Conservation (phyloP, 2,113 vertebrate genomes). For the Pipa parva region DNA sequence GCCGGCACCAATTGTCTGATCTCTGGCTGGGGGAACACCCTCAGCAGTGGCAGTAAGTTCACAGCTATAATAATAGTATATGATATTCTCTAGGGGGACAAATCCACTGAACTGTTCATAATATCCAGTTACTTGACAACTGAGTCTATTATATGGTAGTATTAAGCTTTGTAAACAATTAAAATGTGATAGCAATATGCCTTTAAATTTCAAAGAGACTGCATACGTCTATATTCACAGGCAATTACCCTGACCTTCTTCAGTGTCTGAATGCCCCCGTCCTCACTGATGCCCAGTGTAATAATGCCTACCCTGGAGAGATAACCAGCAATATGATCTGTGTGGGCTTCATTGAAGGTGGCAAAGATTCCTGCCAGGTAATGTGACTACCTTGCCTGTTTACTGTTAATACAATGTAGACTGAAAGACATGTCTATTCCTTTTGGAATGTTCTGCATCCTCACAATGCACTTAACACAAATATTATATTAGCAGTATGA, state of each 20-base stretch:
- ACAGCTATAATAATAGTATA: not conserved
- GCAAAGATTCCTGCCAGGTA: constrained; percentile 80
- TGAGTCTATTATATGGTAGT: not conserved
- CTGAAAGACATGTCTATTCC: not conserved
- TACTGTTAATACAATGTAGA: too few relatives aligned
- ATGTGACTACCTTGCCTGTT: not conserved
- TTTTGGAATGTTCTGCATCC: not conserved
- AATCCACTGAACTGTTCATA: too few relatives aligned
- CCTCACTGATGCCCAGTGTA: constrained; percentile 64
- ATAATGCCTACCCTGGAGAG: constrained; percentile 63
- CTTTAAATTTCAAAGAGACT: too few relatives aligned
- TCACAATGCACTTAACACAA: too few relatives aligned
- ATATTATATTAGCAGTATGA: not conserved
- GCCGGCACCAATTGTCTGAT: constrained; percentile 59
- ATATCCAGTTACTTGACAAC: not conserved
- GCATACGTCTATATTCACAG: too few relatives aligned
- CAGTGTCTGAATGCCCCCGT: constrained; percentile 68
- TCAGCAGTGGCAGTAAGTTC: constrained; percentile 54
- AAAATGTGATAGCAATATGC: not conserved
- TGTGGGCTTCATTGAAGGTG: constrained; percentile 69
- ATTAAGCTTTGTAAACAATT: not conserved
- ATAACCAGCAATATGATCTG: constrained; percentile 78
- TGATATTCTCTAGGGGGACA: too few relatives aligned
- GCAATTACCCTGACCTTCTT: constrained; percentile 63
- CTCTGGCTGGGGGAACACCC: constrained; percentile 68